Evolutionary conservation across 2,888 invertebrate species (phyloP), one percentile per base, ranked within the genome.

Genomic region (Nomada hirtipes): DNA sequence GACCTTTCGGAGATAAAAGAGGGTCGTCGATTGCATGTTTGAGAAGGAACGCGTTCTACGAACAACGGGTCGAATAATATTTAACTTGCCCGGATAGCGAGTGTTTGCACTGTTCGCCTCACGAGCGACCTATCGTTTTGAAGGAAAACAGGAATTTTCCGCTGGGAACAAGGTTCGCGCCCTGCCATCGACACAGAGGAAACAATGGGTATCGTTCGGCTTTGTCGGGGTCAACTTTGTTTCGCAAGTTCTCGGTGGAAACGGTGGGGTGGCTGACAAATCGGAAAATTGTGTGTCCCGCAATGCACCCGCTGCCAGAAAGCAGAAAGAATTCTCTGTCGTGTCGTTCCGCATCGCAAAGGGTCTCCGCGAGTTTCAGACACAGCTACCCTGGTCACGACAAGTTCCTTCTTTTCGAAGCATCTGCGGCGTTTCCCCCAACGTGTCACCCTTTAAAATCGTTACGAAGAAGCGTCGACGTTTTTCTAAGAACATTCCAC

Each of bases 151-250:
- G 29, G 69, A 83, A 80, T 59, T 79, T 67, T 53, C 59, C 52
- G 60, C 26, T 23, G 60, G 50, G 50, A 42, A 4, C 9, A 50
- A 68, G 69, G 36, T 11, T 29, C 29, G 20, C 57, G 59, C 13
- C 18, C 7, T 52, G 15, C 36, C n/a, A 44, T 53, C 61, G 76
- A 55, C 64, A 23, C 52, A 57, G 42, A 47, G 65, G 78, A 78
- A 86, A 84, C 86, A 79, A 82, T 79, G 70, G 70, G 71, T 79
- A 86, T 76, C 76, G 84, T 72, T 79, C 69, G 74, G 74, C 72
- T 82, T 75, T 82, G 86, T 86, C 76, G 76, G 53, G 75, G 55
- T 36, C 76, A 84, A 86, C 65, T 84, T 85, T 84, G 84, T 86
- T 80, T 73, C 76, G 71, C 11, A 67, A 81, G 71, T 86, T 80